Evolutionary conservation across 92 coral and sea anemone species (phyloP).

Genomic region (Pocillopora meandrina): DNA sequence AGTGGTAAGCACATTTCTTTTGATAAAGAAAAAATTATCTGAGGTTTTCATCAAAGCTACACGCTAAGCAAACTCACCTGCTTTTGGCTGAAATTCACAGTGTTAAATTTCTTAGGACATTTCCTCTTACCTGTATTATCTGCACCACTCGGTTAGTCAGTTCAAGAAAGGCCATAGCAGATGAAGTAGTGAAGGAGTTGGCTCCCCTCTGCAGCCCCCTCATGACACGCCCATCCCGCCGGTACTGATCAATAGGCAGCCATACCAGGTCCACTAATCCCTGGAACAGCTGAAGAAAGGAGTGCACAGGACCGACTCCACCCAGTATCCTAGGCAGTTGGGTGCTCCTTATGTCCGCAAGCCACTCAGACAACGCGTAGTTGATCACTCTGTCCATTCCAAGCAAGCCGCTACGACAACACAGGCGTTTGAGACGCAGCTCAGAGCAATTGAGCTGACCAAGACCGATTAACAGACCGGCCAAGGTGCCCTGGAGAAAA

Average conservation of each 20-base stretch:
- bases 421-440: constrained; percentile 85
- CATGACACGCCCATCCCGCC: constrained; percentile 98
- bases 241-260: constrained; percentile 97
- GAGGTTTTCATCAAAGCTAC: too few relatives aligned
- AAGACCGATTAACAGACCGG: constrained; percentile 91
- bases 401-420: constrained; percentile 92
- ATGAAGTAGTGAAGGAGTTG: constrained; percentile 95
- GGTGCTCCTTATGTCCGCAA: constrained; percentile 85
- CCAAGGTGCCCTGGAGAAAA: constrained; percentile 77
- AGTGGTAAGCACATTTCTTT: too few relatives aligned
- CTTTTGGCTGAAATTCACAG: too few relatives aligned
- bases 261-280: constrained; percentile 95
- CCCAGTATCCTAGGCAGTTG: constrained; percentile 92
- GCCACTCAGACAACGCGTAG: constrained; percentile 96
- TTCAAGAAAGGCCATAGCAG: constrained; percentile 98
- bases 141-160: constrained; percentile 93
- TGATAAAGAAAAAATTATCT: too few relatives aligned
- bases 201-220: constrained; percentile 97
- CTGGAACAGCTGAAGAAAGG: constrained; percentile 92
- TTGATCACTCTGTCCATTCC: constrained; percentile 90
- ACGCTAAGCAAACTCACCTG: too few relatives aligned
- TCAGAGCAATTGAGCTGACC: constrained; percentile 97
- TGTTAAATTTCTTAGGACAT: too few relatives aligned
- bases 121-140: constrained; percentile 75
- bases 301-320: constrained; percentile 98